A percentile compares a stretch with the other conserved stretches of the same genome.
phyloP scores from a whole-genome alignment of 1,140 invertebrate genomes.

The Ceratosolen fusciceps region DNA sequence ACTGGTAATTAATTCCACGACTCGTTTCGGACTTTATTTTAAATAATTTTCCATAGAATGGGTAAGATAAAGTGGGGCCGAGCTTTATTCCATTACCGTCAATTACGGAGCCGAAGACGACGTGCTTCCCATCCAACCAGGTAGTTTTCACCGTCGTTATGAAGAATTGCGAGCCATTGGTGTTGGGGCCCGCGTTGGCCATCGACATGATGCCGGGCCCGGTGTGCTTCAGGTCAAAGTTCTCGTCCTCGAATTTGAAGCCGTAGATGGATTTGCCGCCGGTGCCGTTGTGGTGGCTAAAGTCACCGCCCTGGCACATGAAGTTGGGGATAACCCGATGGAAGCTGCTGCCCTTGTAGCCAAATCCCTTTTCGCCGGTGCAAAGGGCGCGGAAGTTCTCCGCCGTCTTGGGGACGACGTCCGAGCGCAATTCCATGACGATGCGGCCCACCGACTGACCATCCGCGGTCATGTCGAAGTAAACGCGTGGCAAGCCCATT shows the following conservation, averaged over 20 bases:
- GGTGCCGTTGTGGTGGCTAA: constrained; percentile 84
- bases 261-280: constrained; percentile 88
- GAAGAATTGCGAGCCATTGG: constrained; percentile 91
- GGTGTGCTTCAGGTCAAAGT: constrained; percentile 84
- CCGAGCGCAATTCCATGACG: constrained; percentile 80
- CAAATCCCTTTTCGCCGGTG: constrained; percentile 86
- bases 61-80: background rate
- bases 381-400: constrained; percentile 87
- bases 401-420: constrained; percentile 84
- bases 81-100: constrained; percentile 65
- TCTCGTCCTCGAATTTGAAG: constrained; percentile 85
- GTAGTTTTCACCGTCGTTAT: constrained; percentile 84
- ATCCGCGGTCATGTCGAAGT: constrained; percentile 81
- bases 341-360: constrained; percentile 84
- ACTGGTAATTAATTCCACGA: too few relatives aligned
- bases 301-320: constrained; percentile 88
- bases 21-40: too few relatives aligned
- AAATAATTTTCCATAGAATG: background rate
- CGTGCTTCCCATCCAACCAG: constrained; percentile 89
- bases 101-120: constrained; percentile 87
- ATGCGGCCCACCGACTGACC: constrained; percentile 78
- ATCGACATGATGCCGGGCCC: constrained; percentile 81
- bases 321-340: constrained; percentile 90
- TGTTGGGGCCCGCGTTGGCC: constrained; percentile 85
- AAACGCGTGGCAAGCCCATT: constrained; percentile 85